Evolutionary conservation across 2,888 invertebrate genomes (phyloP).

Genomic region (Epinotia demarniana): DNA sequence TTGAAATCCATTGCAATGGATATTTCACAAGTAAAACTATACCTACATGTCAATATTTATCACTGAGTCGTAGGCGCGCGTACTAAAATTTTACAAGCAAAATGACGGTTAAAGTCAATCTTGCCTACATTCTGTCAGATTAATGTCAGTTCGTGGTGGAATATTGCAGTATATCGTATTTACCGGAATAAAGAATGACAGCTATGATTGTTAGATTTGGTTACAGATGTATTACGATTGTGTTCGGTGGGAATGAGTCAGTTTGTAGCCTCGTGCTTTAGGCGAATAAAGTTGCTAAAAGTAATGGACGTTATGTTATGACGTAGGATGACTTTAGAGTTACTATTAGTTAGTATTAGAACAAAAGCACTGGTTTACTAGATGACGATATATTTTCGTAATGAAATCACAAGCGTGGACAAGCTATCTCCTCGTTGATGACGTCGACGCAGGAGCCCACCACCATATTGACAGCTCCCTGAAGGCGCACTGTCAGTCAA

Average conservation of each 20-base stretch:
- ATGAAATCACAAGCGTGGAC: too few species aligned
- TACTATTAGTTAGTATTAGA: too few species aligned
- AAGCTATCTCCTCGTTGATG: too few species aligned
- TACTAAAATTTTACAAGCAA: slow-evolving; percentile 66
- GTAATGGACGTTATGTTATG: slow-evolving; percentile 7
- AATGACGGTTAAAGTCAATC: slow-evolving; percentile 47
- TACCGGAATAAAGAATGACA: slow-evolving; percentile 44
- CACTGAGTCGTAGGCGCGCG: slow-evolving; percentile 57
- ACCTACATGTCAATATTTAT: slow-evolving; percentile 9
- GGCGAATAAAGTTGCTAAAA: slow-evolving; percentile 7
- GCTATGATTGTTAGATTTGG: slow-evolving; percentile 36
- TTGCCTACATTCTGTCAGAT: slow-evolving; percentile 45
- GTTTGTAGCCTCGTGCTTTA: neutral
- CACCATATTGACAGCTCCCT: too few species aligned
- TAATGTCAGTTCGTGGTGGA: slow-evolving; percentile 29
- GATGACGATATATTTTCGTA: too few species aligned
- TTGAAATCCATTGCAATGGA: slow-evolving; percentile 16
- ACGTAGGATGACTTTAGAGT: neutral
- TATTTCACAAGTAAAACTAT: slow-evolving; percentile 20
- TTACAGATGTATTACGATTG: slow-evolving; percentile 33
- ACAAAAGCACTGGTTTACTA: too few species aligned
- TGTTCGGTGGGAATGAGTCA: slow-evolving; percentile 29
- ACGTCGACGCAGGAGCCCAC: too few species aligned
- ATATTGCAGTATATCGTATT: slow-evolving; percentile 42
- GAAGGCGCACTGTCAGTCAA: too few species aligned